These are phyloP conservation scores for Acanthopleura granulata DNA, from an alignment of 2,888 invertebrate species.

Conservation along the genomic window DNA sequence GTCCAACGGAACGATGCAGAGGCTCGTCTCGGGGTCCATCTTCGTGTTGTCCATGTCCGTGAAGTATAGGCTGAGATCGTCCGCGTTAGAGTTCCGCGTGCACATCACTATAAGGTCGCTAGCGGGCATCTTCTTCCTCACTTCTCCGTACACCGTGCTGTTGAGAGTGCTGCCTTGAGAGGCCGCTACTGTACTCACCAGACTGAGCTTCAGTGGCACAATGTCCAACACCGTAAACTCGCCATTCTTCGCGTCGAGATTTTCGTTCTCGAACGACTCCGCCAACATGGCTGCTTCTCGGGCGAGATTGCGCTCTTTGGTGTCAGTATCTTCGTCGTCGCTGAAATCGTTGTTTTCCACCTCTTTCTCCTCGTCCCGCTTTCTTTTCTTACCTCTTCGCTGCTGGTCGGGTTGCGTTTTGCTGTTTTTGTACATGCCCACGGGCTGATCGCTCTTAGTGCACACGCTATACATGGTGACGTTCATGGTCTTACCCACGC, in stretches of 20 bases:
- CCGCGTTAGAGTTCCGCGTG: constrained; percentile 1
- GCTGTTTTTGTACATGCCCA: background rate
- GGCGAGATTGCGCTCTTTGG: background rate
- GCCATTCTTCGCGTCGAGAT: background rate
- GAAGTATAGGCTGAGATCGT: background rate
- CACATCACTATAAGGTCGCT: constrained; percentile 1
- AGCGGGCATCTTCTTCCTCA: background rate
- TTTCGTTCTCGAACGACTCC: too few relatives aligned
- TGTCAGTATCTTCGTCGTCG: background rate
- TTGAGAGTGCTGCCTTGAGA: background rate
- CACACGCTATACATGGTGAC: constrained; percentile 1
- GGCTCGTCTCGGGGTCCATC: background rate
- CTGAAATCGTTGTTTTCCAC: background rate
- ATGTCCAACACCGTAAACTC: background rate
- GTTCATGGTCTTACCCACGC: background rate
- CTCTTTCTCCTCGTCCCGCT: background rate
- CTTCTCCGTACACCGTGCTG: background rate
- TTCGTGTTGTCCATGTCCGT: background rate
- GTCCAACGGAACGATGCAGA: background rate
- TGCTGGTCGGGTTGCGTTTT: background rate
- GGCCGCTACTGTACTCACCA: background rate
- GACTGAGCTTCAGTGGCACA: background rate
- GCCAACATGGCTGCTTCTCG: background rate
- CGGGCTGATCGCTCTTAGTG: background rate
- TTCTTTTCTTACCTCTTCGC: background rate